These are phyloP conservation scores for Anastrepha ludens DNA, from an alignment of 1,140 invertebrate genomes.

Conservation along the genomic window DNA sequence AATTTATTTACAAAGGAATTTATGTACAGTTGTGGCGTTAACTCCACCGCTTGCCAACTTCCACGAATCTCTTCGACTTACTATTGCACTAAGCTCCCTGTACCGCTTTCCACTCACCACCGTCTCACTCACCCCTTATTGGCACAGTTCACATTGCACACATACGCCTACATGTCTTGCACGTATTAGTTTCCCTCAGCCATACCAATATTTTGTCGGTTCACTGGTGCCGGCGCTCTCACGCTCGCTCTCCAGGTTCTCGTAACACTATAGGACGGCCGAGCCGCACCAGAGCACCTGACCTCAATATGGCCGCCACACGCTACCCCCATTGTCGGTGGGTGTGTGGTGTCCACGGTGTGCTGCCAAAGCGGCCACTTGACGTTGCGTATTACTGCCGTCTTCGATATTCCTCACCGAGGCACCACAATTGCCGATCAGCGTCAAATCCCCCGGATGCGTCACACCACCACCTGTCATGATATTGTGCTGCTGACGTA, in stretches of 20 bases:
- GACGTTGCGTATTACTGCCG: constrained; percentile 71
- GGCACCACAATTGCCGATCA: constrained; percentile 79
- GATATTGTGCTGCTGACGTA: constrained; percentile 76
- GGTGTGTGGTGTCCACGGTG: constrained; percentile 79
- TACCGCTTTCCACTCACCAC: not conserved
- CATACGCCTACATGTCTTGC: not conserved
- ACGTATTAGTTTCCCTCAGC: constrained; percentile 6
- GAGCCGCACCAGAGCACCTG: constrained; percentile 73
- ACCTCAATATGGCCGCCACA: constrained; percentile 79
- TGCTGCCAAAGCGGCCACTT: constrained; percentile 76
- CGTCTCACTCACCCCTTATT: too few relatives aligned
- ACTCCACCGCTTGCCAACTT: too few relatives aligned
- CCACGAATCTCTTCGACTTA: not conserved
- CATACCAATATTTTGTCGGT: constrained; percentile 60
- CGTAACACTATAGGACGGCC: constrained; percentile 72
- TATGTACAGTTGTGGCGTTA: not conserved
- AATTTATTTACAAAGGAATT: constrained; percentile 31
- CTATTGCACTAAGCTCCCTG: not conserved
- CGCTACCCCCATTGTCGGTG: constrained; percentile 80
- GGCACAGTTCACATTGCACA: not conserved
- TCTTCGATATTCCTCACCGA: constrained; percentile 79
- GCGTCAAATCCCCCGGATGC: constrained; percentile 76
- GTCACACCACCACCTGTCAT: constrained; percentile 75
- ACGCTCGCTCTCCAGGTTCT: constrained; percentile 58
- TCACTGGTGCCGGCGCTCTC: constrained; percentile 60